Evolutionary conservation across 2,888 invertebrate genomes (phyloP).

Genomic region (Lepidocyrtinus sp.): DNA sequence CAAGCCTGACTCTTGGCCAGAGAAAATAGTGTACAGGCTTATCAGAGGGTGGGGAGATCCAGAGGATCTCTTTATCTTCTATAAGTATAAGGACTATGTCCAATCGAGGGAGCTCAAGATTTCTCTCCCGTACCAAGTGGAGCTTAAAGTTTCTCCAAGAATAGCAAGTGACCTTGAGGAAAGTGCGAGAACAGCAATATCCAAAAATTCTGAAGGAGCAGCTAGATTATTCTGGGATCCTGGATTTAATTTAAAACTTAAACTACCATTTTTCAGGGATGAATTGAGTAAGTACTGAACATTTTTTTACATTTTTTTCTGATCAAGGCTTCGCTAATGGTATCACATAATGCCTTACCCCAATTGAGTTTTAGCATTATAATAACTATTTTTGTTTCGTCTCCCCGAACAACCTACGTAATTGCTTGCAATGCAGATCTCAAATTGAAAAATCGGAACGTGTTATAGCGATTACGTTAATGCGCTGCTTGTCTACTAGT

Average conservation of each 20-base stretch:
- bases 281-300: slow-evolving; percentile 70
- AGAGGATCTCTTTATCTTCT: slow-evolving; percentile 63
- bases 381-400: too few species aligned
- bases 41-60: slow-evolving; percentile 66
- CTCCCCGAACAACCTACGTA: too few species aligned
- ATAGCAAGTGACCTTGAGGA: slow-evolving; percentile 26
- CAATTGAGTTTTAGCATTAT: too few species aligned
- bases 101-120: slow-evolving; percentile 65
- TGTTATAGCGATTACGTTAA: too few species aligned
- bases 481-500: too few species aligned
- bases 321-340: too few species aligned
- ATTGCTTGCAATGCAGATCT: too few species aligned
- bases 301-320: too few species aligned
- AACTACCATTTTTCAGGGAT: slow-evolving; percentile 70
- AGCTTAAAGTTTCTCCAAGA: slow-evolving; percentile 62
- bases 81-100: slow-evolving; percentile 64
- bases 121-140: slow-evolving; percentile 52
- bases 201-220: slow-evolving; percentile 27
- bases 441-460: too few species aligned
- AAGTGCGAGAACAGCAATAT: neutral
- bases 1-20: slow-evolving; percentile 58
- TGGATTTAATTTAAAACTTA: slow-evolving; percentile 69
- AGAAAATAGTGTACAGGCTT: slow-evolving; percentile 58
- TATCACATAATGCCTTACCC: too few species aligned
- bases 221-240: slow-evolving; percentile 68